A percentile compares a stretch with the other conserved stretches of the same genome.
Evolutionary conservation across 2,797 vertebrate species (phyloP).

Genomic region (Leptodactylus fallax): DNA sequence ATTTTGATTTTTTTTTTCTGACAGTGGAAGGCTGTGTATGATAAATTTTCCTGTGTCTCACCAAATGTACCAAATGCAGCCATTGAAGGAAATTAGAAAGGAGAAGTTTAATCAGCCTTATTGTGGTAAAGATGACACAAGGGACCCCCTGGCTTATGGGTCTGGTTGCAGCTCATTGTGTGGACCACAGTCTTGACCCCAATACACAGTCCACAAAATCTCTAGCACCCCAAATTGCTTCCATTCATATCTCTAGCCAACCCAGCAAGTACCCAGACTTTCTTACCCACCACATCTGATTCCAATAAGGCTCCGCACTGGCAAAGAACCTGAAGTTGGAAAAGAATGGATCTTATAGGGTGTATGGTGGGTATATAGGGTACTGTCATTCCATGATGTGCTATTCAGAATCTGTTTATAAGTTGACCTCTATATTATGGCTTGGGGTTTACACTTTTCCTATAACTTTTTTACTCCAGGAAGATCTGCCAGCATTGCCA

Average conservation of each 20-base stretch:
- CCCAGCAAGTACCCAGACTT: not conserved
- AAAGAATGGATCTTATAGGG: not conserved
- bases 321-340: not conserved
- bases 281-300: not conserved
- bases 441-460: not conserved
- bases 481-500: slow-evolving; percentile 95
- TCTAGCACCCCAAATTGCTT: not conserved
- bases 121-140: no score
- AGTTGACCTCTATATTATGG: no score
- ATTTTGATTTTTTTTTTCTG: no score
- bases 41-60: no score
- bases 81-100: no score
- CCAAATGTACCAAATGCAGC: no score
- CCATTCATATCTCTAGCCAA: not conserved
- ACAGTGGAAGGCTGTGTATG: no score
- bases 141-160: no score
- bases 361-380: not conserved
- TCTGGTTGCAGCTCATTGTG: no score
- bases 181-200: not conserved
- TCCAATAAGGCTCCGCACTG: not conserved
- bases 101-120: not conserved
- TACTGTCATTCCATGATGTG: not conserved
- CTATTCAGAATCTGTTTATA: not conserved
- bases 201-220: not conserved
- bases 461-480: slow-evolving; percentile 72